Conservation (phyloP, 2,888 invertebrate genomes). For the Taphrorychus bicolor region DNA sequence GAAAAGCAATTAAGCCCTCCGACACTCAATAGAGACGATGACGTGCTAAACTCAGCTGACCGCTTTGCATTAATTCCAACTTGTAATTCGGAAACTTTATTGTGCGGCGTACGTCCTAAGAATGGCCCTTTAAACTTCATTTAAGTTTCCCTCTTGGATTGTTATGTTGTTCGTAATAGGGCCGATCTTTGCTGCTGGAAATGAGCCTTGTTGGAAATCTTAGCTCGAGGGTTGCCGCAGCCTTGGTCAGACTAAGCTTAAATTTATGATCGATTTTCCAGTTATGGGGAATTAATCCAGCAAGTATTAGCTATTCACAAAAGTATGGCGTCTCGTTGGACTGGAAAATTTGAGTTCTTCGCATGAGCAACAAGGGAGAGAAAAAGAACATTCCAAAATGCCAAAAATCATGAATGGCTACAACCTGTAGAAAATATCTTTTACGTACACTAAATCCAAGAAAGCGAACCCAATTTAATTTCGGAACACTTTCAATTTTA, state of each 20-base stretch:
- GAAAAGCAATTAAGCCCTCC: conserved; percentile 19
- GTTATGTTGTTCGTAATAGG: conserved; percentile 37
- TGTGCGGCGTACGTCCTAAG: conserved; percentile 27
- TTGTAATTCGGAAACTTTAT: conserved; percentile 34
- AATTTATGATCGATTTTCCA: neutral
- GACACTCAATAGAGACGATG: conserved; percentile 6
- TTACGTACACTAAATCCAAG: no score
- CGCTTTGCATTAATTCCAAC: conserved; percentile 32
- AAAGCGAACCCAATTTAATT: neutral
- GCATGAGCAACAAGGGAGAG: no score
- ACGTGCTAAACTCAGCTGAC: conserved; percentile 23
- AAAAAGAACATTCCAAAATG: no score
- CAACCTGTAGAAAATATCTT: no score
- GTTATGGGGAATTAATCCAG: no score
- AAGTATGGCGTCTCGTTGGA: no score
- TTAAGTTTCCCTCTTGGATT: conserved; percentile 37
- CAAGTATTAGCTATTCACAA: no score
- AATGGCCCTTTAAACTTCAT: conserved; percentile 36
- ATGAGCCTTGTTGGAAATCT: neutral
- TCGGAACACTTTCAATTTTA: neutral
- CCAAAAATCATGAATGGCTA: no score
- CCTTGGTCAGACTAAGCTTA: neutral
- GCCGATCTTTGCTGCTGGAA: conserved; percentile 22
- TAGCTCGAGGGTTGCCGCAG: neutral
- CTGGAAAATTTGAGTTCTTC: no score